Evolutionary conservation across 2,797 vertebrate genomes (phyloP).

Genomic region (Aulostomus chinensis): DNA sequence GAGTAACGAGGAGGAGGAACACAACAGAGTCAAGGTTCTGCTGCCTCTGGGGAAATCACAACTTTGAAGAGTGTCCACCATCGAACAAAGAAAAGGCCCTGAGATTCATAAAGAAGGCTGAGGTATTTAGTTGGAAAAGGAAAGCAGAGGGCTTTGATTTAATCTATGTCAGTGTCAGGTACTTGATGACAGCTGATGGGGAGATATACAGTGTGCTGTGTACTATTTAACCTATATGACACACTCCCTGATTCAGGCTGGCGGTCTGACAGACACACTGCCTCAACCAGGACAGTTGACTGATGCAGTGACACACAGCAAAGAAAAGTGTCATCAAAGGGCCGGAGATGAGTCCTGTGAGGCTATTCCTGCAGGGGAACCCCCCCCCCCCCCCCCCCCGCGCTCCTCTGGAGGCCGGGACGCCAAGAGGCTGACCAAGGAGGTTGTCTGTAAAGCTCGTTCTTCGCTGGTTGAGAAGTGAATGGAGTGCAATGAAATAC

Average conservation of each 20-base stretch:
- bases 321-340: constrained; percentile 66
- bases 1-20: constrained; percentile 55
- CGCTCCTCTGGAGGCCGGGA: constrained; percentile 6
- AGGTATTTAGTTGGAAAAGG: constrained; percentile 39
- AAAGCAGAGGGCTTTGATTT: constrained; percentile 55
- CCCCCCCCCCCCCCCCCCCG: not conserved
- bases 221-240: constrained; percentile 73
- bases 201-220: constrained; percentile 69
- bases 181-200: constrained; percentile 66
- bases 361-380: constrained; percentile 19
- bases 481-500: constrained; percentile 32
- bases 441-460: not conserved
- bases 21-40: constrained; percentile 37
- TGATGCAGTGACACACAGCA: constrained; percentile 59
- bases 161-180: constrained; percentile 64
- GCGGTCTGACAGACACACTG: constrained; percentile 56
- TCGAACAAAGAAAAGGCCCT: constrained; percentile 22
- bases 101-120: constrained; percentile 57
- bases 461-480: constrained; percentile 12
- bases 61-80: constrained; percentile 26
- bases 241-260: constrained; percentile 56
- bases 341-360: constrained; percentile 25
- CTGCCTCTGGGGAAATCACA: constrained; percentile 55
- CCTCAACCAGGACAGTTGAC: constrained; percentile 38
- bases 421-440: constrained; percentile 22